phyloP scores from a whole-genome alignment of 1,140 invertebrate species.

The Trinorchestia longiramus region DNA sequence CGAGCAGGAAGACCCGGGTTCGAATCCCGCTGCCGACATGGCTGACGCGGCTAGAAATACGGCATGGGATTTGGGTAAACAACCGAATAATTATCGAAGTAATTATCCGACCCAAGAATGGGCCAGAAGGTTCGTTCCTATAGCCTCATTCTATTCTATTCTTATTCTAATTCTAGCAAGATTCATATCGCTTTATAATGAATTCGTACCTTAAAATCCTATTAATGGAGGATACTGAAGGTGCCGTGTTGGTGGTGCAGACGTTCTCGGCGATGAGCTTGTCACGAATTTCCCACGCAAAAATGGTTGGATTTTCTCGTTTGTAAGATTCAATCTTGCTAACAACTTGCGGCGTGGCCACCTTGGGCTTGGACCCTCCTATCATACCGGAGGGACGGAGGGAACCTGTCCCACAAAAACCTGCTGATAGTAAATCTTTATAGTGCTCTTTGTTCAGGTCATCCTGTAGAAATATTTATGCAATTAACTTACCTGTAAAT shows the following conservation, averaged over 20 bases:
- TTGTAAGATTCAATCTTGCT: conserved; percentile 97
- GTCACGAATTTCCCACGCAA: conserved; percentile 96
- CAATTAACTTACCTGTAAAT: no score
- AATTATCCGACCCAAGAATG: no score
- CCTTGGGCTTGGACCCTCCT: conserved; percentile 98
- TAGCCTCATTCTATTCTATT: no score
- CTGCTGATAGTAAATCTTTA: neutral
- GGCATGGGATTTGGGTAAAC: no score
- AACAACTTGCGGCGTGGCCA: conserved; percentile 95
- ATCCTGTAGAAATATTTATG: neutral
- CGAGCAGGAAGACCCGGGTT: no score
- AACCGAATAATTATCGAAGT: no score
- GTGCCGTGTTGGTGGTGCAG: conserved; percentile 87
- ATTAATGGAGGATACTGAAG: conserved; percentile 93
- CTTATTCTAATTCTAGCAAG: no score
- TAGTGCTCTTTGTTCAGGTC: neutral
- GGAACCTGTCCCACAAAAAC: conserved; percentile 76
- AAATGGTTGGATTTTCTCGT: conserved; percentile 96
- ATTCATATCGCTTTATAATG: no score
- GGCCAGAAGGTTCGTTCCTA: no score
- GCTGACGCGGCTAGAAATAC: no score
- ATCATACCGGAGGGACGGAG: conserved; percentile 94
- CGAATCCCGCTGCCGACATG: no score
- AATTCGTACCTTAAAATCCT: conserved; percentile 77
- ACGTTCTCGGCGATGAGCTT: conserved; percentile 93